A percentile compares a stretch with the other conserved stretches of the same genome.
These are phyloP conservation scores for Arrhopalites spinosus DNA, from an alignment of 2,888 invertebrate genomes.

Conservation along the genomic window DNA sequence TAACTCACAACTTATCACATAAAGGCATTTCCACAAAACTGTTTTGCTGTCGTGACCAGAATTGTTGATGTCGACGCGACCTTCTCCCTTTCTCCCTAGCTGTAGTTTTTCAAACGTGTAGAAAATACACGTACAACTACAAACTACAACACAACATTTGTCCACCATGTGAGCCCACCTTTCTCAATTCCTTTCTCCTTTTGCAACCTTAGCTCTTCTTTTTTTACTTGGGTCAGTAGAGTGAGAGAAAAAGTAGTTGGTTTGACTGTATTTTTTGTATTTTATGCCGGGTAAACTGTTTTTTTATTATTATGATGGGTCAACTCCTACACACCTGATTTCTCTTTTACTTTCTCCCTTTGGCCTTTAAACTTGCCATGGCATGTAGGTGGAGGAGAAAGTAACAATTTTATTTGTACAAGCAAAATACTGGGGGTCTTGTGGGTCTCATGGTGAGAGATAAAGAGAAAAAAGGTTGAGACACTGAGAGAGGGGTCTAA, in stretches of 20 bases:
- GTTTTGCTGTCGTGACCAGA: conserved; percentile 41
- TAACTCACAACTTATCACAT: conserved; percentile 42
- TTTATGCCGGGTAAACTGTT: background rate
- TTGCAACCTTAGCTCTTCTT: background rate
- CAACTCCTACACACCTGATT: background rate
- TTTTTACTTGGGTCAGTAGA: background rate
- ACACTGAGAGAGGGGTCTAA: too few species aligned
- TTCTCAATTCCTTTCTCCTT: background rate
- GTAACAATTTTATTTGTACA: background rate
- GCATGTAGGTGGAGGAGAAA: too few species aligned
- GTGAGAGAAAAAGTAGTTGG: background rate
- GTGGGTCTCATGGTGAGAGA: background rate
- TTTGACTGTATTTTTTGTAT: background rate
- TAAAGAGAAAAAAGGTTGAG: background rate
- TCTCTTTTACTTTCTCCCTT: background rate
- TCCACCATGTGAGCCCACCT: background rate
- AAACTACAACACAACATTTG: too few species aligned
- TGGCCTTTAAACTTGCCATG: background rate
- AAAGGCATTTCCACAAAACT: conserved; percentile 44
- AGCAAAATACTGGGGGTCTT: background rate
- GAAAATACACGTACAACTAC: background rate
- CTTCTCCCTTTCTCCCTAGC: background rate
- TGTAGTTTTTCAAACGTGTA: background rate
- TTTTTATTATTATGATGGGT: too few species aligned
- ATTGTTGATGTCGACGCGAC: conserved; percentile 27